These are phyloP conservation scores for Bubo blakistoni DNA, from an alignment of 2,113 vertebrate species.

Conservation along the genomic window DNA sequence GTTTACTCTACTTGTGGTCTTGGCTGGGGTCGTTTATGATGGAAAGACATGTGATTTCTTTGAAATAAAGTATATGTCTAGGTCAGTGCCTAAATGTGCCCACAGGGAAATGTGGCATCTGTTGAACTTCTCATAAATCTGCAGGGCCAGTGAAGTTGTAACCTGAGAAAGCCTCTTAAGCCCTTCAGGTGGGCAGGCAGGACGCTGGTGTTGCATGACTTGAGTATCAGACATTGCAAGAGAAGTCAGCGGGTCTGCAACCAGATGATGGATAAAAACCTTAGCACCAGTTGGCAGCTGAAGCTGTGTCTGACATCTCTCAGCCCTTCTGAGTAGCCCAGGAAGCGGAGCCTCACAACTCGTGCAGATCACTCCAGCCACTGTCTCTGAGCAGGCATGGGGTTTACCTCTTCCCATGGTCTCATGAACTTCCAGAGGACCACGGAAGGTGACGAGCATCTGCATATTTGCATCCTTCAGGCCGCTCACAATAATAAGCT, in stretches of 20 bases:
- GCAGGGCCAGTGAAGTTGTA: not conserved
- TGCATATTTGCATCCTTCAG: rapidly evolving
- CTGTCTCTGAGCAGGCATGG: not conserved
- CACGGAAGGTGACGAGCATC: not conserved
- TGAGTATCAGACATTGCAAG: not conserved
- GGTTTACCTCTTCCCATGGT: not conserved
- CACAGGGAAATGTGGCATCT: rapidly evolving
- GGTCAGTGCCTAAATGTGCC: not conserved
- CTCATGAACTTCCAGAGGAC: not conserved
- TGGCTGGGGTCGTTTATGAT: not conserved
- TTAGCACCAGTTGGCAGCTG: not conserved
- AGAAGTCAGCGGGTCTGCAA: not conserved
- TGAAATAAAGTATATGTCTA: not conserved
- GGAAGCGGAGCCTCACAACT: not conserved
- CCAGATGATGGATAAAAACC: not conserved
- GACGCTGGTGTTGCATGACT: rapidly evolving
- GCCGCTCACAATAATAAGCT: not conserved
- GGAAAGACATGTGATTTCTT: not conserved
- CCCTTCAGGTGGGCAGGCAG: not conserved
- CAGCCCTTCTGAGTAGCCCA: not conserved
- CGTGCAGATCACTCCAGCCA: rapidly evolving
- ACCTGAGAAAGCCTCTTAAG: not conserved
- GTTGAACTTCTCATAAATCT: not conserved
- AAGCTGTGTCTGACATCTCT: not conserved
- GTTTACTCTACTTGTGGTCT: not conserved